Percentiles rank a stretch among this genome's conserved stretches.
Conservation (phyloP, 2,113 vertebrate genomes). For the Dasyornis broadbenti region DNA sequence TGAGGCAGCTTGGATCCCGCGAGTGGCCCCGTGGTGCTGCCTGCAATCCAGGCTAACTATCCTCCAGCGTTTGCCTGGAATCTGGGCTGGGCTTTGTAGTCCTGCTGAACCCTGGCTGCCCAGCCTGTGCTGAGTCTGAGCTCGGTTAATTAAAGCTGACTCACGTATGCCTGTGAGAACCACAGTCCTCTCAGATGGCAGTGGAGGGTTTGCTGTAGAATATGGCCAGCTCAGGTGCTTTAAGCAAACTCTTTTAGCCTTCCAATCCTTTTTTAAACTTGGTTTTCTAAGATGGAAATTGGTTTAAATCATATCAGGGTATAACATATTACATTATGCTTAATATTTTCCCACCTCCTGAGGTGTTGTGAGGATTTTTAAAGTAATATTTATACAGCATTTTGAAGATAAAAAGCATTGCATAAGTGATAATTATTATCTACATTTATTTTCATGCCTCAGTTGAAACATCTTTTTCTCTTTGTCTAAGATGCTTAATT, state of each 20-base stretch:
- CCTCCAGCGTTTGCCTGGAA: not conserved
- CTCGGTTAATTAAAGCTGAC: not conserved
- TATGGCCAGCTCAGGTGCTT: no score
- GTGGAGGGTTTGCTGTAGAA: no score
- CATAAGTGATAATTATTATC: slow-evolving; percentile 54
- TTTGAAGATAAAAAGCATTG: slow-evolving; percentile 25
- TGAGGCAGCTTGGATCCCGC: not conserved
- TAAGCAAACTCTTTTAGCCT: not conserved
- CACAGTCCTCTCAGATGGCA: not conserved
- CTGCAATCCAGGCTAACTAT: fast-evolving
- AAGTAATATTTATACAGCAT: slow-evolving; percentile 59
- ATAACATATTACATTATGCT: not conserved
- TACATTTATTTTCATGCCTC: slow-evolving; percentile 55
- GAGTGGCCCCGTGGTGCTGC: not conserved
- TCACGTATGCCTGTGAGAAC: not conserved
- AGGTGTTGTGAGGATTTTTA: slow-evolving; percentile 16
- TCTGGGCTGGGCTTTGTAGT: not conserved
- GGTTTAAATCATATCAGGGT: not conserved
- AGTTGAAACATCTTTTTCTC: slow-evolving; percentile 46
- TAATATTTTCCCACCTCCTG: slow-evolving; percentile 33
- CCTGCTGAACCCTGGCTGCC: not conserved
- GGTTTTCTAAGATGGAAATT: not conserved
- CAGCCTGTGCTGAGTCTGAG: not conserved
- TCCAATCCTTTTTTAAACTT: not conserved
- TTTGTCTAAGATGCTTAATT: slow-evolving; percentile 18